A percentile compares a stretch with the other conserved stretches of the same genome.
Evolutionary conservation across 2,113 vertebrate species (phyloP).

Genomic region (Stomatorhinus ivindoensis): DNA sequence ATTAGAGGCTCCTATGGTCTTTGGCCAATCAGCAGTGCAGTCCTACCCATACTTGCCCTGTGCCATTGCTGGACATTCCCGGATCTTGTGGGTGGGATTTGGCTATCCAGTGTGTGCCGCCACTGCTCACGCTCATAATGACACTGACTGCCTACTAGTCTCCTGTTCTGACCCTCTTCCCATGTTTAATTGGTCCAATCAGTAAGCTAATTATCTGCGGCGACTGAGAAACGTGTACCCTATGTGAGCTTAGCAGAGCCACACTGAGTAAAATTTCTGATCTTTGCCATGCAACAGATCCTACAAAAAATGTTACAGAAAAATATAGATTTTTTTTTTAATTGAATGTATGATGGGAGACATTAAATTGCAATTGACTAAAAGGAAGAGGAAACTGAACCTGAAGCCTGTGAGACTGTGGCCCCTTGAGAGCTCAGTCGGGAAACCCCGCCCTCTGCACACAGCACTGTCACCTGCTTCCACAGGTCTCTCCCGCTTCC

Average conservation of each 20-base stretch:
- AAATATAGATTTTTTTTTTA: neutral
- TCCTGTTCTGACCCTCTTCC: neutral
- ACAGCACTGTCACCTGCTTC: neutral
- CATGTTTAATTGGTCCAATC: neutral
- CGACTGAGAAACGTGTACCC: neutral
- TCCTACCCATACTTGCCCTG: neutral
- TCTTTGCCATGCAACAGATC: neutral
- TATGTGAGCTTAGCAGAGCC: neutral
- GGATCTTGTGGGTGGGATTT: neutral
- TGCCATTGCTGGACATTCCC: neutral
- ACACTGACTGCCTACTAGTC: neutral
- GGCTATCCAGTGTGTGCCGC: neutral
- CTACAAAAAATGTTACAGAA: neutral
- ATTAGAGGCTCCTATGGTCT: neutral
- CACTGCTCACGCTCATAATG: neutral
- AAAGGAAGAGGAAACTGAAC: neutral
- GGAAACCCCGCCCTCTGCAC: neutral
- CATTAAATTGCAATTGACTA: neutral
- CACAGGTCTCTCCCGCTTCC: conserved; percentile 74
- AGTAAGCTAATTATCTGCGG: neutral
- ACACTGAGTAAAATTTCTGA: neutral
- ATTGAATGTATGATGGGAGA: neutral
- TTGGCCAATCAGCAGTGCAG: neutral
- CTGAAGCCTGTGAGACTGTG: neutral
- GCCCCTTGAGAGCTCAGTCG: neutral